A percentile compares a stretch with the other conserved stretches of the same genome.
Conservation (phyloP, 53 echinoderm and acorn worm species). For the Echinometra lucunter region DNA sequence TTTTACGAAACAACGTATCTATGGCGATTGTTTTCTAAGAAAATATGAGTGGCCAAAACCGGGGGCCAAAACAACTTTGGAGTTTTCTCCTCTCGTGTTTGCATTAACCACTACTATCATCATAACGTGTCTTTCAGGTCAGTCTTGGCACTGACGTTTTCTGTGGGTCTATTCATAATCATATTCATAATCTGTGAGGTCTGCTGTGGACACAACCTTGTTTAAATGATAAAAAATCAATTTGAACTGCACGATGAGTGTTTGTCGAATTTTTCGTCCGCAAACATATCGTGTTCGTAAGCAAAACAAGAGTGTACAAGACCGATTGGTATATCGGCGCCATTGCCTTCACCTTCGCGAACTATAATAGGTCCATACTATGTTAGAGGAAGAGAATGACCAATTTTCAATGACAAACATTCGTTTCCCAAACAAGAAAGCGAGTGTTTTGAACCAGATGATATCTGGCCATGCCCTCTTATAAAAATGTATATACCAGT, state of each 20-base stretch:
- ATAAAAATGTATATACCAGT: no score
- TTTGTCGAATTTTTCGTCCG: background rate
- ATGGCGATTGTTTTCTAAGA: background rate
- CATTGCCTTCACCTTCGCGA: background rate
- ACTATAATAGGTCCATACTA: background rate
- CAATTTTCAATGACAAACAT: no score
- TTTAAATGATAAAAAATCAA: slow-evolving; percentile 7
- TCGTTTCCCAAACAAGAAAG: no score
- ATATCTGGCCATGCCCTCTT: no score
- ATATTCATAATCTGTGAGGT: background rate
- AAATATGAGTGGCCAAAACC: slow-evolving; percentile 8
- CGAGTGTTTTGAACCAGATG: no score
- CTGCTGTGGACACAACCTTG: background rate
- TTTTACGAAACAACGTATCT: background rate
- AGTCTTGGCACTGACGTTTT: background rate
- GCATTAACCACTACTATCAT: background rate
- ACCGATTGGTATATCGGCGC: background rate
- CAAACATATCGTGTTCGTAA: background rate
- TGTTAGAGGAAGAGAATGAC: background rate
- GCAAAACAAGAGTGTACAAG: background rate
- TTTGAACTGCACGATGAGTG: background rate
- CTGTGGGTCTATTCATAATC: background rate
- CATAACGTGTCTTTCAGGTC: background rate
- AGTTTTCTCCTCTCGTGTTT: background rate
- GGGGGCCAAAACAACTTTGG: background rate